phyloP scores from a whole-genome alignment of 2,797 vertebrate genomes.

The Macropus fuliginosus region DNA sequence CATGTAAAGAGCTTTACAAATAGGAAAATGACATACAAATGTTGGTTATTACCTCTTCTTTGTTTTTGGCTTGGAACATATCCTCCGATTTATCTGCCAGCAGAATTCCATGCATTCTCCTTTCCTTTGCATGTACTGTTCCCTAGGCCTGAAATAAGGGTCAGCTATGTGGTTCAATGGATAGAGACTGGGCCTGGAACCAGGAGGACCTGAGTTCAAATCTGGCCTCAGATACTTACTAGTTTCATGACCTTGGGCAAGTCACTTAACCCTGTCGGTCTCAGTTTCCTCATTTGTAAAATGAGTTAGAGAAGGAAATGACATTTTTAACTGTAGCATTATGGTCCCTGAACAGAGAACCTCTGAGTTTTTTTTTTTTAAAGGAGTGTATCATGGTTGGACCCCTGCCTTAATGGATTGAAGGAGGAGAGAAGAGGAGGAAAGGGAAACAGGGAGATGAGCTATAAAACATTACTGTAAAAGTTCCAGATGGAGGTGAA shows the following conservation, averaged over 20 bases:
- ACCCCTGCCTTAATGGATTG: background rate
- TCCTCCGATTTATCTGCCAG: background rate
- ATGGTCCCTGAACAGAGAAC: background rate
- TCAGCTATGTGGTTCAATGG: too few relatives aligned
- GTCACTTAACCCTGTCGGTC: too few relatives aligned
- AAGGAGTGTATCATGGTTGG: background rate
- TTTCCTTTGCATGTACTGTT: too few relatives aligned
- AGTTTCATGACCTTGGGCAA: too few relatives aligned
- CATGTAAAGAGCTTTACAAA: background rate
- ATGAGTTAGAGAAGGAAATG: too few relatives aligned
- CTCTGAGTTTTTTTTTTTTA: background rate
- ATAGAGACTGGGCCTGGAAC: too few relatives aligned
- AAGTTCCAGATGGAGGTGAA: background rate
- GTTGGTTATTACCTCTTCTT: background rate
- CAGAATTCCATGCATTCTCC: background rate
- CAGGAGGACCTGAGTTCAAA: too few relatives aligned
- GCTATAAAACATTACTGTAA: background rate
- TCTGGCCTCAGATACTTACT: too few relatives aligned
- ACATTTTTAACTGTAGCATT: background rate
- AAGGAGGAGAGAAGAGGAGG: background rate
- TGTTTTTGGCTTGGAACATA: background rate
- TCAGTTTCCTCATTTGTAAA: too few relatives aligned
- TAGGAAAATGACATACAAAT: background rate
- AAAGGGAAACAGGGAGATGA: background rate
- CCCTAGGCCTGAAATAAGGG: too few relatives aligned